Evolutionary conservation across 2,797 vertebrate species (phyloP).

Genomic region (Morelia viridis): DNA sequence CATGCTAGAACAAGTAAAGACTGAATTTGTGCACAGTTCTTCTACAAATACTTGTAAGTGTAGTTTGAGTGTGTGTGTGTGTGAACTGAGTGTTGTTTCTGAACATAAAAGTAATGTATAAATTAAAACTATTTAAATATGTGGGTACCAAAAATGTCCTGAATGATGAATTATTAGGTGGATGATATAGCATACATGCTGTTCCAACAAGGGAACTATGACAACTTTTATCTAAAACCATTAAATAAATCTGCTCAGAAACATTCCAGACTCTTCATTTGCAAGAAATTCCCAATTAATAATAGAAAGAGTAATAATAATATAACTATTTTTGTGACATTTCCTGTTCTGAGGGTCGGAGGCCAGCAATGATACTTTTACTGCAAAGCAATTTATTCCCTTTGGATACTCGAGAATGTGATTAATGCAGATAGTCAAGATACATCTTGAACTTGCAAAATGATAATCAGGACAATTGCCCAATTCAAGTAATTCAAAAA

Average conservation of each 20-base stretch:
- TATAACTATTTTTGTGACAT: background rate
- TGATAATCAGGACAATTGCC: constrained; percentile 15
- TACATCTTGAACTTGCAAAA: constrained; percentile 34
- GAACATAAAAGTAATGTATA: background rate
- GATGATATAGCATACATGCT: background rate
- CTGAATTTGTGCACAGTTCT: background rate
- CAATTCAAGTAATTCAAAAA: background rate
- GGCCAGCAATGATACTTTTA: constrained; percentile 18
- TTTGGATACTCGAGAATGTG: constrained; percentile 26
- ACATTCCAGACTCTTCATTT: constrained; percentile 39
- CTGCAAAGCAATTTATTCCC: constrained; percentile 25
- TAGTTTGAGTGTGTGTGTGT: background rate
- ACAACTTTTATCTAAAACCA: constrained; percentile 51
- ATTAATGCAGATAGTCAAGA: constrained; percentile 31
- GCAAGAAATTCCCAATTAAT: constrained; percentile 6
- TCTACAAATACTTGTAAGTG: constrained; percentile 25
- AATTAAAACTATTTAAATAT: constrained; percentile 21
- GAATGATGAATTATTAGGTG: accelerated
- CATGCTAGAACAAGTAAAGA: constrained; percentile 37
- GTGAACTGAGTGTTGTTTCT: background rate
- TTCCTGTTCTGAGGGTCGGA: constrained; percentile 29
- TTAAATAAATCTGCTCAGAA: constrained; percentile 30
- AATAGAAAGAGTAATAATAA: constrained; percentile 10
- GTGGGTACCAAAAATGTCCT: constrained; percentile 28
- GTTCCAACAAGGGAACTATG: constrained; percentile 42